Evolutionary conservation across 2,888 invertebrate species (phyloP).

Genomic region (Daptonema setosum): DNA sequence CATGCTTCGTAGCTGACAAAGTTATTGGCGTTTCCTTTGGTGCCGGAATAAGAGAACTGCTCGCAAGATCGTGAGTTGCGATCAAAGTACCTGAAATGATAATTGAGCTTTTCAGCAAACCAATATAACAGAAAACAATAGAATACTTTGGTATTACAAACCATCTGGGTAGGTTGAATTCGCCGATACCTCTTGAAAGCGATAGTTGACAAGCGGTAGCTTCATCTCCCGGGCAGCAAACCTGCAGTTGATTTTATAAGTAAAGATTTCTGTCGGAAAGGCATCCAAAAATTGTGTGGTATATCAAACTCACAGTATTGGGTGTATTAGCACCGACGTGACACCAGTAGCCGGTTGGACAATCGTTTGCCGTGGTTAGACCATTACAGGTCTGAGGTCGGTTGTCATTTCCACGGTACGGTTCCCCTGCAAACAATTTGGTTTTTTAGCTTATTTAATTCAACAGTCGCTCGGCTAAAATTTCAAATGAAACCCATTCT

Average conservation of each 20-base stretch:
- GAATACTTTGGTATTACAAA: not conserved
- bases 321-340: slow-evolving; percentile 5
- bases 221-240: not conserved
- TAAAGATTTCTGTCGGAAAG: too few relatives aligned
- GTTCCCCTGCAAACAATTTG: slow-evolving; percentile 2
- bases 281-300: too few relatives aligned
- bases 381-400: not conserved
- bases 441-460: too few relatives aligned
- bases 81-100: slow-evolving; percentile 4
- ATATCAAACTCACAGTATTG: slow-evolving; percentile 8
- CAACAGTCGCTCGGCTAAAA: not conserved
- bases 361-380: not conserved
- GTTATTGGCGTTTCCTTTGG: slow-evolving; percentile 11
- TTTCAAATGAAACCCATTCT: not conserved
- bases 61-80: not conserved
- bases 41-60: slow-evolving; percentile 4
- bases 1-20: slow-evolving; percentile 17
- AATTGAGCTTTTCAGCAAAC: not conserved
- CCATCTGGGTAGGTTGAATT: slow-evolving; percentile 13
- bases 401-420: not conserved
- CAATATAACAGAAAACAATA: too few relatives aligned
- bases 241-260: not conserved
- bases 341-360: slow-evolving; percentile 7
- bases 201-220: slow-evolving; percentile 19
- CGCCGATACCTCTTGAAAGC: slow-evolving; percentile 23